These are phyloP conservation scores for Theristus sp. DNA, from an alignment of 2,888 invertebrate species.

Conservation along the genomic window DNA sequence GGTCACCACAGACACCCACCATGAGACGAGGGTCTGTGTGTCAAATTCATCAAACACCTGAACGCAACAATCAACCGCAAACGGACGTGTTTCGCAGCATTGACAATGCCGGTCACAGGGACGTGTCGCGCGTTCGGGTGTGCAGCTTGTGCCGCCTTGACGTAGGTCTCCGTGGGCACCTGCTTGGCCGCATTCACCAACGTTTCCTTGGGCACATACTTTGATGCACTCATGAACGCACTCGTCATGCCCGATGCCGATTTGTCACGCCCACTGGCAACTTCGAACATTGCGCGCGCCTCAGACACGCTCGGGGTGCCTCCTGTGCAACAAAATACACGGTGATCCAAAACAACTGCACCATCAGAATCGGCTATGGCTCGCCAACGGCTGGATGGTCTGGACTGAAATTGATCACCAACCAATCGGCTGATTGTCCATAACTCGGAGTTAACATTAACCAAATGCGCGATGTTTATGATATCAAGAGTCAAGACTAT, in stretches of 20 bases:
- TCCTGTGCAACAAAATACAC: not conserved
- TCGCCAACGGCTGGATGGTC: too few relatives aligned
- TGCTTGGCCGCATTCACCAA: not conserved
- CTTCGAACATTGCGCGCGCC: not conserved
- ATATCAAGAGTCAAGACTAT: too few relatives aligned
- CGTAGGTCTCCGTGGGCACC: not conserved
- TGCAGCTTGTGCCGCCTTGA: not conserved
- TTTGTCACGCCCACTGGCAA: not conserved
- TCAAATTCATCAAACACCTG: too few relatives aligned
- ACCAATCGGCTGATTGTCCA: too few relatives aligned
- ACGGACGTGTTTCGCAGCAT: not conserved
- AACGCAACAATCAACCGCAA: too few relatives aligned
- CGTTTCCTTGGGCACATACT: not conserved
- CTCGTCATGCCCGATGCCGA: not conserved
- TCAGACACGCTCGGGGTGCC: not conserved
- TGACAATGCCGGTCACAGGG: not conserved
- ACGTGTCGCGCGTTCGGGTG: not conserved
- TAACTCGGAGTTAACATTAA: too few relatives aligned
- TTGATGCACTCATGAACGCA: not conserved
- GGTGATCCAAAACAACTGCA: not conserved
- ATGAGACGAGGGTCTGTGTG: too few relatives aligned
- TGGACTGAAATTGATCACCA: too few relatives aligned
- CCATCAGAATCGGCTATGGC: too few relatives aligned
- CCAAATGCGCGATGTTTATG: too few relatives aligned
- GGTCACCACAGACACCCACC: too few relatives aligned